A percentile compares a stretch with the other conserved stretches of the same genome.
These are phyloP conservation scores for Scaptomyza parva DNA, from an alignment of 2,888 invertebrate species.

Conservation along the genomic window DNA sequence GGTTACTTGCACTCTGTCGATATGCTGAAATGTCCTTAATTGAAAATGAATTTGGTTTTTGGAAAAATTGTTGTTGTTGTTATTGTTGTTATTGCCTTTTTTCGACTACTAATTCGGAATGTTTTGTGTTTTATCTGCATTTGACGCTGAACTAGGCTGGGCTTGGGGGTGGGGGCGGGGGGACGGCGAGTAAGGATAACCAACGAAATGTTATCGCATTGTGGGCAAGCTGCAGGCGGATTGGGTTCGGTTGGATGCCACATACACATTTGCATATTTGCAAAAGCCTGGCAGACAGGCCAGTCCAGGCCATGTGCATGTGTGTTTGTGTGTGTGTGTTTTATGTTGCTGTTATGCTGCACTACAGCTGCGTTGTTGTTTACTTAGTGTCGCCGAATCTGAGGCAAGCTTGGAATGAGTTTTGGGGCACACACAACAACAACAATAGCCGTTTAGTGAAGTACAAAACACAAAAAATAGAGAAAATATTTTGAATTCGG, in stretches of 20 bases:
- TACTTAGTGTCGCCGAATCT: constrained; percentile 78
- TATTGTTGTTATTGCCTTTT: constrained; percentile 47
- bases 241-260: constrained; percentile 8
- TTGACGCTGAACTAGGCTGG: constrained; percentile 57
- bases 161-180: no score
- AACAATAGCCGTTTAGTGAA: constrained; percentile 57
- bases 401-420: constrained; percentile 42
- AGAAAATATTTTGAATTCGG: constrained; percentile 71
- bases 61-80: constrained; percentile 38
- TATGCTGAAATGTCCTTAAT: constrained; percentile 81
- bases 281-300: constrained; percentile 50
- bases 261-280: constrained; percentile 72
- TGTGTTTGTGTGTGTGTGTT: background rate
- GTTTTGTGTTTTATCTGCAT: constrained; percentile 79
- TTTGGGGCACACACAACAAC: constrained; percentile 16
- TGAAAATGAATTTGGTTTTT: constrained; percentile 83
- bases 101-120: constrained; percentile 69
- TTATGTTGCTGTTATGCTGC: constrained; percentile 55
- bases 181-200: constrained; percentile 21
- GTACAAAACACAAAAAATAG: constrained; percentile 56
- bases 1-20: constrained; percentile 63
- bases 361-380: constrained; percentile 73
- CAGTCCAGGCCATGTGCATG: background rate
- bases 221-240: constrained; percentile 15
- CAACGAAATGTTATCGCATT: constrained; percentile 51